A percentile compares a stretch with the other conserved stretches of the same genome.
phyloP scores from a whole-genome alignment of 2,113 vertebrate species.

The Turnix velox region DNA sequence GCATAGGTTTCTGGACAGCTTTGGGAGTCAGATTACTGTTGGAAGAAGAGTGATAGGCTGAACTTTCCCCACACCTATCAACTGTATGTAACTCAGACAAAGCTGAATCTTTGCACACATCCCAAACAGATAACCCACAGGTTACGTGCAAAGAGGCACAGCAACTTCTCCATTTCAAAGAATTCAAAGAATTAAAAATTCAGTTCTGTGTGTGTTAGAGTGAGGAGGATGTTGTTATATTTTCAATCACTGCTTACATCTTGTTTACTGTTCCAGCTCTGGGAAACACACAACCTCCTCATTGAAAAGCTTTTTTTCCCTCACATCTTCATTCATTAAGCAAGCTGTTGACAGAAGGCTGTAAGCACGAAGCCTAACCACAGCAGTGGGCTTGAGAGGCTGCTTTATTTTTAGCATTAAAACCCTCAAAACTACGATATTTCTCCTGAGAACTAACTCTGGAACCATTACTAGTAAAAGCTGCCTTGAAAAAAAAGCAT shows the following conservation, averaged over 20 bases:
- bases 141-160: neutral
- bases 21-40: neutral
- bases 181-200: neutral
- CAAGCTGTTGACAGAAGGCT: neutral
- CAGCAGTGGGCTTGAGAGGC: neutral
- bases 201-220: neutral
- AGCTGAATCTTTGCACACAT: rapidly evolving
- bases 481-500: neutral
- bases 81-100: neutral
- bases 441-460: neutral
- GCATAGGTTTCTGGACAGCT: neutral
- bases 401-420: constrained; percentile 22
- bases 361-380: neutral
- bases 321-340: constrained; percentile 48
- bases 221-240: neutral
- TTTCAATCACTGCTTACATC: neutral
- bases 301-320: neutral
- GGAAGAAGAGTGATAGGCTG: neutral
- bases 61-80: neutral
- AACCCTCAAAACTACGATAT: neutral
- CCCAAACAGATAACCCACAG: neutral
- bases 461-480: neutral
- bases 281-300: neutral
- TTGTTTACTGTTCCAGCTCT: neutral
- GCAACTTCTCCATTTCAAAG: neutral